Evolutionary conservation across 2,888 invertebrate species (phyloP).

Genomic region (Sinhomidia bicolor): DNA sequence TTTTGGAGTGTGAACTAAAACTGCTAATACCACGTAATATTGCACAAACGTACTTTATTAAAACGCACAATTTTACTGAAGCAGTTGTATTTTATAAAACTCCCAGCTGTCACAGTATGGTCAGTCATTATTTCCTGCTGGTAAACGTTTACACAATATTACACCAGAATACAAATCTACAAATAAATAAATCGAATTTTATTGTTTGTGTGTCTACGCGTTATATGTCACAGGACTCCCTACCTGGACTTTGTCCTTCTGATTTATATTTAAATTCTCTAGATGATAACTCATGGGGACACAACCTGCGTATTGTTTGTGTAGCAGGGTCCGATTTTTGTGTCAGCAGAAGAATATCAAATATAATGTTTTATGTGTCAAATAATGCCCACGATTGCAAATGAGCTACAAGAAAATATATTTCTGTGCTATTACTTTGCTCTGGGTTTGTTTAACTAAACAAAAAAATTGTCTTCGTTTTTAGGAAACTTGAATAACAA

Average conservation of each 20-base stretch:
- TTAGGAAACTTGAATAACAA: too few relatives aligned
- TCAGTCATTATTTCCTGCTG: background rate
- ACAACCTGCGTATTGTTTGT: background rate
- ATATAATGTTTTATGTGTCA: background rate
- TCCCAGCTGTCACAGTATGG: too few relatives aligned
- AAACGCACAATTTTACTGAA: too few relatives aligned
- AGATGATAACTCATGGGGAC: slow-evolving; percentile 1
- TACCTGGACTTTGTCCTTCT: slow-evolving; percentile 23
- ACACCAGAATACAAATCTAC: background rate
- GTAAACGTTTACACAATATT: background rate
- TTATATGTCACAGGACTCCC: slow-evolving; percentile 20
- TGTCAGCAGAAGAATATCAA: background rate
- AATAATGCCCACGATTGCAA: background rate
- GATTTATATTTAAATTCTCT: slow-evolving; percentile 30
- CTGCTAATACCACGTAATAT: too few relatives aligned
- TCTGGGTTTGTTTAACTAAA: background rate
- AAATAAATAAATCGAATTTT: background rate
- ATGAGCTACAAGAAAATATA: background rate
- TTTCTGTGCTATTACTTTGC: background rate
- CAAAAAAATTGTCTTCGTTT: too few relatives aligned
- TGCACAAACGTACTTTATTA: too few relatives aligned
- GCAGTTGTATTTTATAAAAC: too few relatives aligned
- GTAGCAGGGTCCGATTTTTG: background rate
- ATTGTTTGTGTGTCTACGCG: background rate
- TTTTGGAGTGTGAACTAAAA: too few relatives aligned